Evolutionary conservation across 2,888 invertebrate species (phyloP).

Genomic region (Buathra laborator): DNA sequence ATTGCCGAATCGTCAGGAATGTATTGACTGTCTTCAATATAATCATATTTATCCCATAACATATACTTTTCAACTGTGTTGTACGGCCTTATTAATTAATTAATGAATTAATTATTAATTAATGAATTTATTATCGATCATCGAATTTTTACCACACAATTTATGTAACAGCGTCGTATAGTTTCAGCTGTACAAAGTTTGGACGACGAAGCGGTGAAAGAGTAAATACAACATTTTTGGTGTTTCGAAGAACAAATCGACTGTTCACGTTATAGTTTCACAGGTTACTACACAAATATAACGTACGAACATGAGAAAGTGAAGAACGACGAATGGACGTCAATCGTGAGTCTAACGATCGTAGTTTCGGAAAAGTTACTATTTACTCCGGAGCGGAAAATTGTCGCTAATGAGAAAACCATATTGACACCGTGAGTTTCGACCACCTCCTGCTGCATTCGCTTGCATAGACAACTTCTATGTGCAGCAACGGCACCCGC

Average conservation of each 20-base stretch:
- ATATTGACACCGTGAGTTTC: conserved; percentile 50
- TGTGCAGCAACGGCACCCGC: background rate
- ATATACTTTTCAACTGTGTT: background rate
- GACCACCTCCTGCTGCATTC: background rate
- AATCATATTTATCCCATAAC: too few species aligned
- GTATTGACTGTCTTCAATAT: too few species aligned
- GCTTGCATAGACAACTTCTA: background rate
- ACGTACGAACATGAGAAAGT: background rate
- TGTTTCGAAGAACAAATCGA: background rate
- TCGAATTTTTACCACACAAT: too few species aligned
- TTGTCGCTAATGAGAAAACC: conserved; percentile 55
- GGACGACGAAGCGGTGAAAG: background rate
- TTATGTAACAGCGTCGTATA: too few species aligned
- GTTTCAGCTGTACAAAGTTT: background rate
- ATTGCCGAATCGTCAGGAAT: too few species aligned
- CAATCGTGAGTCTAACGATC: conserved; percentile 32
- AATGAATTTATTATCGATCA: too few species aligned
- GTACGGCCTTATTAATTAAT: too few species aligned
- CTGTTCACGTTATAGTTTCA: background rate
- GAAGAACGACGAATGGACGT: background rate
- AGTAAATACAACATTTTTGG: background rate
- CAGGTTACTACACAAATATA: background rate
- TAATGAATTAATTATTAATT: too few species aligned
- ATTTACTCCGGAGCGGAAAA: conserved; percentile 20
- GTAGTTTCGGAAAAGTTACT: conserved; percentile 33